These are phyloP conservation scores for Austrolebias charrua DNA, from an alignment of 2,797 vertebrate genomes.

Conservation along the genomic window DNA sequence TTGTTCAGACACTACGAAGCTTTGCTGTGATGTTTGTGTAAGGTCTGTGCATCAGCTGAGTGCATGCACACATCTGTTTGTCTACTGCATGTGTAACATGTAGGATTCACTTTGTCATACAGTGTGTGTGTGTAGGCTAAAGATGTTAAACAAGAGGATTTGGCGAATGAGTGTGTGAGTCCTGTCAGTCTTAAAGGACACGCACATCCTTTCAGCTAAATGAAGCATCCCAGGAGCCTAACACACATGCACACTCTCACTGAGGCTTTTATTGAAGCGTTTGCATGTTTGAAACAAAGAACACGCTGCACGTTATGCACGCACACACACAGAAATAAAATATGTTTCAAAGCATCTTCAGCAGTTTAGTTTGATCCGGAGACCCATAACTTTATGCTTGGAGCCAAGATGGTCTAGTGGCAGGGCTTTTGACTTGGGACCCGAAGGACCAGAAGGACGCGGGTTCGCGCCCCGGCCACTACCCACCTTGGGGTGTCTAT, in stretches of 20 bases:
- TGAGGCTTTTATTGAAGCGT: slow-evolving; percentile 46
- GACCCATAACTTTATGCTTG: neutral
- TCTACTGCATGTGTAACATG: slow-evolving; percentile 38
- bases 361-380: slow-evolving; percentile 1
- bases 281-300: slow-evolving; percentile 7
- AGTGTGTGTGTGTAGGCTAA: slow-evolving; percentile 34
- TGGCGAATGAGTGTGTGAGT: slow-evolving; percentile 43
- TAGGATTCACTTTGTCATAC: slow-evolving; percentile 41
- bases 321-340: neutral
- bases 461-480: too few species aligned
- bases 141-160: slow-evolving; percentile 55
- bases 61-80: slow-evolving; percentile 29
- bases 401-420: too few species aligned
- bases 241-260: slow-evolving; percentile 2
- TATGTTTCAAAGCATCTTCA: neutral
- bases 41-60: slow-evolving; percentile 25
- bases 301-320: too few species aligned
- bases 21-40: slow-evolving; percentile 20
- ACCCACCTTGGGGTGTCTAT: too few species aligned
- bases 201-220: slow-evolving; percentile 53
- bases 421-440: too few species aligned
- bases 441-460: too few species aligned
- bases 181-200: slow-evolving; percentile 34
- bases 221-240: slow-evolving; percentile 47
- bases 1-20: slow-evolving; percentile 55